Percentiles rank a stretch among this genome's conserved stretches.
phyloP scores from a whole-genome alignment of 2,797 vertebrate species.

The Orestias chungarensis region DNA sequence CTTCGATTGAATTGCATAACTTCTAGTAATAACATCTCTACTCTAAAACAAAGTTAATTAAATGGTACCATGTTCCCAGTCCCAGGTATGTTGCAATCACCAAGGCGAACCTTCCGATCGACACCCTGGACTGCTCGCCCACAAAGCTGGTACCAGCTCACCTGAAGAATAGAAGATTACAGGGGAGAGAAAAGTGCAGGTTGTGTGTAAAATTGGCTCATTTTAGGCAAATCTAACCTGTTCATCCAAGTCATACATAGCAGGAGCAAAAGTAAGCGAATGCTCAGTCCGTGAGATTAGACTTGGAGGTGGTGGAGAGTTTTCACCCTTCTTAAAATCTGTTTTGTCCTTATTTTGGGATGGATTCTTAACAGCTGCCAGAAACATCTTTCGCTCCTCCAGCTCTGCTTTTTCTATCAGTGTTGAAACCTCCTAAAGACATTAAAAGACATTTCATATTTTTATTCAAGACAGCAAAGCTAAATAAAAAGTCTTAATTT shows the following conservation, averaged over 20 bases:
- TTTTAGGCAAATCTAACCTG: constrained; percentile 76
- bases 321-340: constrained; percentile 61
- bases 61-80: constrained; percentile 86
- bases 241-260: constrained; percentile 79
- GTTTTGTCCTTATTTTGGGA: constrained; percentile 50
- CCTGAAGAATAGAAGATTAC: constrained; percentile 70
- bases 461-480: neutral
- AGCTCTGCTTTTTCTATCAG: constrained; percentile 86
- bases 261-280: constrained; percentile 87
- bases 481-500: neutral
- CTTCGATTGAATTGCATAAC: neutral
- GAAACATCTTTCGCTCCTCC: constrained; percentile 83
- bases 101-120: constrained; percentile 87
- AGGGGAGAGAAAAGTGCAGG: neutral
- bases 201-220: neutral
- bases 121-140: constrained; percentile 80
- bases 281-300: constrained; percentile 82
- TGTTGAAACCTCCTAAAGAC: constrained; percentile 83
- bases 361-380: constrained; percentile 31
- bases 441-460: too few relatives aligned
- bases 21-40: too few relatives aligned
- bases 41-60: constrained; percentile 4
- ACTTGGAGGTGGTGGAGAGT: constrained; percentile 85
- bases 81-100: constrained; percentile 85
- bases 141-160: constrained; percentile 91